Evolutionary conservation across 1,140 invertebrate genomes (phyloP), one percentile per base, ranked within the genome.

Genomic region (Prorops nasuta): DNA sequence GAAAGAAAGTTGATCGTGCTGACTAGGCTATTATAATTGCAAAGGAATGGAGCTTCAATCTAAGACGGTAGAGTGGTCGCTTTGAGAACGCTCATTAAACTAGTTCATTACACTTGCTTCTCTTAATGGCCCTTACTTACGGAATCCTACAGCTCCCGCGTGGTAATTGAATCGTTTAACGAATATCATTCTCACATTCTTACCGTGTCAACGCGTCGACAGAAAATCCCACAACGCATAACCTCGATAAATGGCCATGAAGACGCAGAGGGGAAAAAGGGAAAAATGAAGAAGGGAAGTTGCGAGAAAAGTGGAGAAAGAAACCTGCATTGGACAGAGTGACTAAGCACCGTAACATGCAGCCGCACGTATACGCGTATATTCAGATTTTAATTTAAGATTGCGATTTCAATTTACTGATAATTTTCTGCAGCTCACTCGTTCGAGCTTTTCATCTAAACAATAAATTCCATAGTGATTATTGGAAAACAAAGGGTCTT

Each of bases 81-180:
- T n/a, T n/a, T n/a, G 41, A 20, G 39, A 37, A 22, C 36, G 34
- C 38, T 61, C 56, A 40, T 61, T 58, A 58, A 58, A 54, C 53
- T 46, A 52, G 49, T 58, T 58, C 56, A 53, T 61, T 61, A 58
- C 52, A 58, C 53, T 39, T 54, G 46, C 44, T 42, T 49, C 41
- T 28, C 32, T 41, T 53, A 54, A 57, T 54, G 51, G 43, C 45
- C 35, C 42, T 46, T 40, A 56, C 51, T 54, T 54, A 44, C 32
- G 41, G 41, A 53, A 21, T 22, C 12, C 38, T 19, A 14, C 35
- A 14, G 46, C 24, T 8, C 35, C 8, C 28, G 17, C 18, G 15
- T 28, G 34, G 50, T 57, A 50, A 57, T 57, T 54, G 54, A 50
- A 54, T 19, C 32, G 21, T 46, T 46, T 24, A 50, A 47, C 46